Evolutionary conservation across 2,797 vertebrate species (phyloP), one percentile per base, ranked within the genome.

Genomic region (Chelmon rostratus): DNA sequence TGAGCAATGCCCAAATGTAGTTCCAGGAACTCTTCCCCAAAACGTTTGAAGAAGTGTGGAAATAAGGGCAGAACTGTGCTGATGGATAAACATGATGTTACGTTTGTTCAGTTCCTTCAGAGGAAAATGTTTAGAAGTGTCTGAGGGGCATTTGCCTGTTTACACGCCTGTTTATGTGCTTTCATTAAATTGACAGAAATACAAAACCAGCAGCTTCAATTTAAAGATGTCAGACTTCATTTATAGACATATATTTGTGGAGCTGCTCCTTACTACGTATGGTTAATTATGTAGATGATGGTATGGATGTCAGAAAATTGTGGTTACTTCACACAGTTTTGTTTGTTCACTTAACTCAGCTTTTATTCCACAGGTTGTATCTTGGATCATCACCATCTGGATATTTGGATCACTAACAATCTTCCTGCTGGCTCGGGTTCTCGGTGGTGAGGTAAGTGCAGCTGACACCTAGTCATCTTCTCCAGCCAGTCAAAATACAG

Each of bases 301-400:
- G 28, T 28, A 28, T 28, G 40, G 40, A 40, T 33, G 18, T 18
- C n/a, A 53, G 3, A 59, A 50, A 31, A 19, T 19, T 23, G 4
- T 65, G 6, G n/a, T 47, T 16, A 11, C 42, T 23, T 18, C 12
- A 50, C 18, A 8, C 16, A 12, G 40, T 0, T 42, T 64, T 65
- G 8, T 59, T 12, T 23, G 15, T 15, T 79, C 2, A 19, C 53
- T 38, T 11, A 61, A 25, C 5, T 35, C 16, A 68, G 6, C 8
- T 46, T 44, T 56, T 23, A 6, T 63, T 75, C 11, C 3, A 0
- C 80, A 99, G 98, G 98, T 99, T 82, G 98, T 99, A 86, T 99
- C 98, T 76, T 99, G 98, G 98, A 99, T 99, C 88, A 97, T 99
- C 94, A 99, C 98, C 83, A 99, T 99, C 94, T 99, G 98, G 98